Base-by-base conservation (phyloP, 2,888 invertebrate genomes). In the Cryptocephalus primarius region DNA sequence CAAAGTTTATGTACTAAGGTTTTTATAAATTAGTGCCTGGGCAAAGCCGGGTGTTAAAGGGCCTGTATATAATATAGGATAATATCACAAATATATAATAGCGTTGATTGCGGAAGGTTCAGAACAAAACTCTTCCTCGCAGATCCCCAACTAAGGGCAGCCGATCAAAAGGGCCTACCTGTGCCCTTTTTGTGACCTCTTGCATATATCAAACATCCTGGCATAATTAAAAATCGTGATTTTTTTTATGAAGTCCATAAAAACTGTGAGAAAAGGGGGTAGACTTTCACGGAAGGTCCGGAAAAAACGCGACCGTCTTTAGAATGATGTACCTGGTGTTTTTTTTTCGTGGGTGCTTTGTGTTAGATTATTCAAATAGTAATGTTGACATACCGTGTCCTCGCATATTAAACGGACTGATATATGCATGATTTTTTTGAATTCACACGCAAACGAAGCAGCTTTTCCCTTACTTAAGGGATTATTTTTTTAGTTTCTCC, bases 311-410 rank as follows among this genome's bases (percentile, higher is more conserved):
- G 60, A 61, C 57, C 53, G 51, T 54, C 49, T 50, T 50, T 54
- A 36, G 12, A 36, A 11, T 58, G 62, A 64, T 61, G 63, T 68
- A 67, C 67, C 68, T 67, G 67, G 59, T 51, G 56, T 67, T 68
- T 68, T 68, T 65, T 68, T 68, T 65, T 63, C 56, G 68, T 65
- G 68, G 67, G 67, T 62, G 67, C 65, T 58, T 61, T 56, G 56
- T 60, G 56, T 22, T 55, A 54, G 52, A 56, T 59, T 58, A 60
- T 62, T 62, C 58, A 60, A 59, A 62, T 60, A 47, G 54, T 58
- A 57, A 61, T 67, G 68, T 69, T 70, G 68, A 70, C 68, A 66
- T 65, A 64, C 61, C 69, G 67, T 70, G 70, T 68, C 62, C 66
- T 66, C 63, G 70, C 68, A 70, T 70, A 70, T 69, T 68, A 69